phyloP scores from a whole-genome alignment of 30 jellyfish, hydroid and myxozoan species.

The Cassiopea xamachana region DNA sequence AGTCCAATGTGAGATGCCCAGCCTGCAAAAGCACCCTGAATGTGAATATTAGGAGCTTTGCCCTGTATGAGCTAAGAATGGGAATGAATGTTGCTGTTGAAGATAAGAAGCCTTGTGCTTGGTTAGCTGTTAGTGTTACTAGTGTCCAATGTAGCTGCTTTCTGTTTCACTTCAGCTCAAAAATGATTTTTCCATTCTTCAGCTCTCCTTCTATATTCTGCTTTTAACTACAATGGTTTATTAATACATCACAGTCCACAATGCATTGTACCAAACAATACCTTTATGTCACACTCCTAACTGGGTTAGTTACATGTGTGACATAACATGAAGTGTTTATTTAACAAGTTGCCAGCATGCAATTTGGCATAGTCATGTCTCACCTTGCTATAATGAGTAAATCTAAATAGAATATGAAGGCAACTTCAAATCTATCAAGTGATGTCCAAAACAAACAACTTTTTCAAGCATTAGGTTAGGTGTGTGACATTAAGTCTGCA shows the following conservation, averaged over 20 bases:
- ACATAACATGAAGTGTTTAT: no score
- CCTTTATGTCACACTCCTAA: no score
- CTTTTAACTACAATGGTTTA: neutral
- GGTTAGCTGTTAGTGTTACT: neutral
- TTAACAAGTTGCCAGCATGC: no score
- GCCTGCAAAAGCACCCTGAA: constrained; percentile 40
- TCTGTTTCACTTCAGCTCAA: neutral
- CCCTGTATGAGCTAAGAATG: constrained; percentile 29
- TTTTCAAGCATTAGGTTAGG: no score
- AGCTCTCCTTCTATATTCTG: constrained; percentile 16
- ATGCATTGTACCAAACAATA: no score
- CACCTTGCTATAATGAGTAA: no score
- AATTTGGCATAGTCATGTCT: no score
- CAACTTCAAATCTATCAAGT: no score
- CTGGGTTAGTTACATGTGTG: no score
- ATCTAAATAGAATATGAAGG: no score
- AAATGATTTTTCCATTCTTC: neutral
- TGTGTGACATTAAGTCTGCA: no score
- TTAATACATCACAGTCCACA: neutral
- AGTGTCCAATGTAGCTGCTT: neutral
- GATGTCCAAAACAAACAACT: no score
- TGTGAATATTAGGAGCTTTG: constrained; percentile 56
- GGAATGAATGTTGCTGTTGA: constrained; percentile 4
- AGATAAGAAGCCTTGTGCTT: neutral
- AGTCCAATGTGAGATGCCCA: constrained; percentile 55